Percentiles rank a stretch among this genome's conserved stretches.
Evolutionary conservation across 2,113 vertebrate species (phyloP).

Genomic region (Heloderma charlesbogerti): DNA sequence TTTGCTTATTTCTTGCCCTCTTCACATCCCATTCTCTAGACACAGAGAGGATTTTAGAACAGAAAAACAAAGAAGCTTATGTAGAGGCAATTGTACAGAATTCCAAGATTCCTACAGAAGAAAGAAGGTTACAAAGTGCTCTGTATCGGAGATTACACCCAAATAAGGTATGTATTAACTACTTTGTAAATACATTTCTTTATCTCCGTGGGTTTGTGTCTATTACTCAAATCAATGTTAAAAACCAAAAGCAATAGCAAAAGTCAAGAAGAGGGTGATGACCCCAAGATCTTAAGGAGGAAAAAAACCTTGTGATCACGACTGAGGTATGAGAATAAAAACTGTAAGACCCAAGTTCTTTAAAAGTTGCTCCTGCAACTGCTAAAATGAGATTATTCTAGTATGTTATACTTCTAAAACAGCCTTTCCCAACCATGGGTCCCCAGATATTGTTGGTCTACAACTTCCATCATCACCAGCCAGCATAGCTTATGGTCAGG

Average conservation of each 20-base stretch:
- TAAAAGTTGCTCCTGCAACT: neutral
- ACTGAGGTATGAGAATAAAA: neutral
- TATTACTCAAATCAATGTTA: neutral
- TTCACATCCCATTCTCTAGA: neutral
- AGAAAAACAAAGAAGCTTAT: neutral
- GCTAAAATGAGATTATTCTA: neutral
- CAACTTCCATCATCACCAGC: neutral
- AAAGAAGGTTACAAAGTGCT: neutral
- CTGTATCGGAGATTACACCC: neutral
- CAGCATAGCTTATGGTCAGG: neutral
- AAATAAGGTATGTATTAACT: neutral
- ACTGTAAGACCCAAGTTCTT: neutral
- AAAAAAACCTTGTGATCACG: neutral
- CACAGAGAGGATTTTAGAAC: neutral
- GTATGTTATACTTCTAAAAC: neutral
- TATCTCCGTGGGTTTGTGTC: neutral
- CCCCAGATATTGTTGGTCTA: neutral
- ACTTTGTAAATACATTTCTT: neutral
- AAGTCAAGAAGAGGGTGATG: neutral
- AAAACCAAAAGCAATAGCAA: neutral
- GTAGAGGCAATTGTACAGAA: neutral
- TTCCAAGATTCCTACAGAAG: constrained; percentile 3
- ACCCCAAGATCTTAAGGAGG: neutral
- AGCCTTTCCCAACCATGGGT: neutral
- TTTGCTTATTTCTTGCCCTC: neutral